Conservation (phyloP, 2,113 vertebrate species). For the Dendrocopos noguchii region DNA sequence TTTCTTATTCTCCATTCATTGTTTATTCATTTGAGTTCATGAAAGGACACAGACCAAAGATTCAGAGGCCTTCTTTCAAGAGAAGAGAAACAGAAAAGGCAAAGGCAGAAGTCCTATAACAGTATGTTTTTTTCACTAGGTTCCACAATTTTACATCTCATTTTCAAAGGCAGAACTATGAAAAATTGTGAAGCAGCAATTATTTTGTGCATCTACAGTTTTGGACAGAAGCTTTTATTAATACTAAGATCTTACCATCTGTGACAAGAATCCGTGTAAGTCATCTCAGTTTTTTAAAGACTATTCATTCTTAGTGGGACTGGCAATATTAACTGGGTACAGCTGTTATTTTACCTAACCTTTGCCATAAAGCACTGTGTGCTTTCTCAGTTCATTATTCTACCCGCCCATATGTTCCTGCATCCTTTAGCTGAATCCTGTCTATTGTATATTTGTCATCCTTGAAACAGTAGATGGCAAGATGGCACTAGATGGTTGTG, state of each 20-base stretch:
- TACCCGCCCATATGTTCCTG: slow-evolving; percentile 62
- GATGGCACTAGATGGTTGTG: not conserved
- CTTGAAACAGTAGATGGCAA: too few species aligned
- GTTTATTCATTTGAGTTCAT: not conserved
- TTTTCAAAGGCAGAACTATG: not conserved
- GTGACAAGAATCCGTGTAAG: not conserved
- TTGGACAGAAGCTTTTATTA: not conserved
- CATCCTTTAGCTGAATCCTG: slow-evolving; percentile 27
- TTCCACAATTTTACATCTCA: not conserved
- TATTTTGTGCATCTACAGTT: not conserved
- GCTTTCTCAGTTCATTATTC: slow-evolving; percentile 46
- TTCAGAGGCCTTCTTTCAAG: not conserved
- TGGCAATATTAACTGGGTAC: not conserved
- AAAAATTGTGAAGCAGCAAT: not conserved
- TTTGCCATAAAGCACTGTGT: slow-evolving; percentile 54
- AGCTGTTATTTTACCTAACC: slow-evolving; percentile 41
- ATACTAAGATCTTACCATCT: not conserved
- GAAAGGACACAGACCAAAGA: not conserved
- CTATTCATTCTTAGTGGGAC: not conserved
- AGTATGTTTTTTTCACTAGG: not conserved
- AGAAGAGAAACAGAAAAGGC: not conserved
- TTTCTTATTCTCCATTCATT: not conserved
- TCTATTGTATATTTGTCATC: slow-evolving; percentile 27
- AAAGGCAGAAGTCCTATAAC: not conserved
- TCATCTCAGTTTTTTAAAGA: not conserved